Evolutionary conservation across 35 echinoderm and acorn worm species (phyloP).

Genomic region (Nesometra sesokonis): DNA sequence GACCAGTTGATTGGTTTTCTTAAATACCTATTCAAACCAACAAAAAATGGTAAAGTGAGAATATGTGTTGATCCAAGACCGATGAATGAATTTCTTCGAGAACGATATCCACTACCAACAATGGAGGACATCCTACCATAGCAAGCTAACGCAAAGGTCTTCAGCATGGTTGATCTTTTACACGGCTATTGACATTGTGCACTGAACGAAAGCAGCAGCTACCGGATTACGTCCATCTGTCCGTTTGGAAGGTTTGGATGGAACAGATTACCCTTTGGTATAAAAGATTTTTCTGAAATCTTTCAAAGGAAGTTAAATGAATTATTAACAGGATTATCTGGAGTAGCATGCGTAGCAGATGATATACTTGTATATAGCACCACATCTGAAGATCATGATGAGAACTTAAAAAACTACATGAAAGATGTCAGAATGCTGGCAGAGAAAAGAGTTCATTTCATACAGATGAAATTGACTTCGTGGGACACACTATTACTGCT

Average conservation of each 20-base stretch:
- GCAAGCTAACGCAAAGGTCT: constrained; percentile 47
- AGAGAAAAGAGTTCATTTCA: constrained; percentile 40
- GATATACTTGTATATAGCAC: constrained; percentile 50
- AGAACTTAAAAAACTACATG: constrained; percentile 29
- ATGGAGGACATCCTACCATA: constrained; percentile 52
- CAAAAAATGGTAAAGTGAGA: neutral
- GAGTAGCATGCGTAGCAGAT: constrained; percentile 2
- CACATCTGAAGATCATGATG: constrained; percentile 34
- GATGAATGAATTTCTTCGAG: neutral
- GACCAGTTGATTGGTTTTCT: too few species aligned
- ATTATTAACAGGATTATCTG: neutral
- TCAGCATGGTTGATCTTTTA: constrained; percentile 40
- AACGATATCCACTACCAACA: constrained; percentile 22
- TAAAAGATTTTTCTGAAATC: constrained; percentile 46
- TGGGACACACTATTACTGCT: constrained; percentile 19
- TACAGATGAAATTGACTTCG: constrained; percentile 17
- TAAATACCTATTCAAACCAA: neutral
- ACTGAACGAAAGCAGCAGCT: constrained; percentile 37
- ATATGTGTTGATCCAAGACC: neutral
- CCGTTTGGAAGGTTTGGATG: constrained; percentile 57
- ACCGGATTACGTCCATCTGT: constrained; percentile 56
- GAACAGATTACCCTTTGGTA: constrained; percentile 61
- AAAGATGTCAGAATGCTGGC: constrained; percentile 38
- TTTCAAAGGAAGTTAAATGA: constrained; percentile 41
- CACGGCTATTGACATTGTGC: constrained; percentile 60